A percentile compares a stretch with the other conserved stretches of the same genome.
phyloP scores from a whole-genome alignment of 2,888 invertebrate species.

The Caenorhabditis sp. region DNA sequence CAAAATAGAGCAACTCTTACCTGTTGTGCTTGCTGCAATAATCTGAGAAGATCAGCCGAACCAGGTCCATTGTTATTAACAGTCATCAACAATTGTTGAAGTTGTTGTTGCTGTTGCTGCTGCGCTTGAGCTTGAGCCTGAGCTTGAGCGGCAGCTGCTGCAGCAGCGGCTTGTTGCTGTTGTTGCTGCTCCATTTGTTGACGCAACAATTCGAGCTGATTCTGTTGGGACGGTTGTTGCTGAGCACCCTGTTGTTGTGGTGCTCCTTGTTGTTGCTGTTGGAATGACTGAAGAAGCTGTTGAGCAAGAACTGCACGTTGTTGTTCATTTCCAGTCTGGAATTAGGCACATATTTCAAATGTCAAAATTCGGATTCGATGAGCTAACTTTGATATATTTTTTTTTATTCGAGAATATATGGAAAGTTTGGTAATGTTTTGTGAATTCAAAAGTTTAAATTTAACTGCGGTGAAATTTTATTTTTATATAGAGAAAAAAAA shows the following conservation, averaged over 20 bases:
- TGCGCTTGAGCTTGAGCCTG: slow-evolving; percentile 17
- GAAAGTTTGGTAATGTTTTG: no score
- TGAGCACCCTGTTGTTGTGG: slow-evolving; percentile 6
- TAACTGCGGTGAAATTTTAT: no score
- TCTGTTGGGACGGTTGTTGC: slow-evolving; percentile 13
- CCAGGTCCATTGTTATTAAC: neutral
- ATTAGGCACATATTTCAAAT: no score
- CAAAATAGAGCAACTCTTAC: no score
- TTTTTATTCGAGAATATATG: no score
- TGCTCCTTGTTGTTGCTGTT: slow-evolving; percentile 3
- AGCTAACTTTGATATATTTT: no score
- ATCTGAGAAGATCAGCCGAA: slow-evolving; percentile 3
- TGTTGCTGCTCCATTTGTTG: slow-evolving; percentile 7
- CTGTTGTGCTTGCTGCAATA: slow-evolving; percentile 6
- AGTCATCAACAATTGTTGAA: slow-evolving; percentile 9
- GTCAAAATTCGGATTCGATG: no score
- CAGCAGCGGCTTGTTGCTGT: slow-evolving; percentile 4
- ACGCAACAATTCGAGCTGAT: neutral
- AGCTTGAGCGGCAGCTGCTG: slow-evolving; percentile 13
- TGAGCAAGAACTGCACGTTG: neutral
- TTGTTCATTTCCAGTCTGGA: neutral
- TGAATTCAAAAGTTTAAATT: no score
- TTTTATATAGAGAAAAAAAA: no score
- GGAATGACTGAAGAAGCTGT: neutral
- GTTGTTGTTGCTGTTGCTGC: slow-evolving; percentile 19